These are phyloP conservation scores for Rattus rattus DNA, from an alignment of 2,113 vertebrate genomes.

Conservation along the genomic window DNA sequence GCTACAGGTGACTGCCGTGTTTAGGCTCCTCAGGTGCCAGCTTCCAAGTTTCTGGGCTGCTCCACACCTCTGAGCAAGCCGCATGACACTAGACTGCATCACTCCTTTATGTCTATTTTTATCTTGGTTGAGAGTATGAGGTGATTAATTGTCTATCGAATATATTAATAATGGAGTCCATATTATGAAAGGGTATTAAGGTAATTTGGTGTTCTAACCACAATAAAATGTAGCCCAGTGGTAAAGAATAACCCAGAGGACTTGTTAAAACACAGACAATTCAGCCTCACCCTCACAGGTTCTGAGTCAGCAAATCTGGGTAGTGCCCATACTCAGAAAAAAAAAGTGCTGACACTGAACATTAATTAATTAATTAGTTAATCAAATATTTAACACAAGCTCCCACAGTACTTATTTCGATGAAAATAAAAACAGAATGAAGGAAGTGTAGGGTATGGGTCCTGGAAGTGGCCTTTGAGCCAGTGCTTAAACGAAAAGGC, in stretches of 20 bases:
- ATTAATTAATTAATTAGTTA: neutral
- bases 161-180: neutral
- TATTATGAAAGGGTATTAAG: neutral
- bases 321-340: neutral
- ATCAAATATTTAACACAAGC: neutral
- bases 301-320: conserved; percentile 34
- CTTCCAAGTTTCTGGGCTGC: neutral
- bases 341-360: neutral
- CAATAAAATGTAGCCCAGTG: neutral
- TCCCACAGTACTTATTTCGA: neutral
- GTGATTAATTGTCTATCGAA: neutral
- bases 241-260: neutral
- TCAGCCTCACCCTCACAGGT: neutral
- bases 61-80: neutral
- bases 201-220: conserved; percentile 18
- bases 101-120: neutral
- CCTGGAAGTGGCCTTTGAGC: neutral
- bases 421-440: neutral
- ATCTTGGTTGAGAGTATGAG: neutral
- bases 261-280: neutral
- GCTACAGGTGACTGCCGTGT: neutral
- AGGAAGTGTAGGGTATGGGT: neutral
- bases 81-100: neutral
- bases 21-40: neutral
- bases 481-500: neutral